phyloP scores from a whole-genome alignment of 2,113 vertebrate genomes.

The Paramormyrops kingsleyae region DNA sequence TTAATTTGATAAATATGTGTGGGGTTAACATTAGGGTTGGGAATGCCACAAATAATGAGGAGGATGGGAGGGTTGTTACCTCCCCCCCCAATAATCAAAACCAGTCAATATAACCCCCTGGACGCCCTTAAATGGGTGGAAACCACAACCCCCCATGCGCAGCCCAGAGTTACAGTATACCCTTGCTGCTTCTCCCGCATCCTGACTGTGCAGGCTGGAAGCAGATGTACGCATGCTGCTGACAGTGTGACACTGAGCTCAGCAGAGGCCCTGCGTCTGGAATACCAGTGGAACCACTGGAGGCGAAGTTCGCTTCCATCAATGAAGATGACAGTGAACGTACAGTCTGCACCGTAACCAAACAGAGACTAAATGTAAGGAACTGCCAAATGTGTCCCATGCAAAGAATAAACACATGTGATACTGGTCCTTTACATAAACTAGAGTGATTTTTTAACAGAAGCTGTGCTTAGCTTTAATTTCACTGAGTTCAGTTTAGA shows the following conservation, averaged over 20 bases:
- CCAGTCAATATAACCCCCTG: neutral
- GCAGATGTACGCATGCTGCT: conserved; percentile 34
- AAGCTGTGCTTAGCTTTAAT: neutral
- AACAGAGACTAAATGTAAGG: neutral
- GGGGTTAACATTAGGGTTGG: neutral
- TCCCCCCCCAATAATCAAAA: neutral
- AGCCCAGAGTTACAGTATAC: conserved; percentile 9
- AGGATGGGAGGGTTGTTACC: neutral
- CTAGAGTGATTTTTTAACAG: neutral
- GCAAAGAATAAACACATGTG: neutral
- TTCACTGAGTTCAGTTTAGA: neutral
- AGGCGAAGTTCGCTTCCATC: neutral
- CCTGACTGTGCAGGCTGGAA: conserved; percentile 24
- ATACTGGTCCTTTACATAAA: neutral
- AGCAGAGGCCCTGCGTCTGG: neutral
- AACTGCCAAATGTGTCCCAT: neutral
- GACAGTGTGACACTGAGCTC: conserved; percentile 26
- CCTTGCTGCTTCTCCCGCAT: conserved; percentile 28
- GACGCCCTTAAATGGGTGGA: neutral
- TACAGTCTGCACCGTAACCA: neutral
- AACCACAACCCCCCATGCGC: neutral
- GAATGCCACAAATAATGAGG: neutral
- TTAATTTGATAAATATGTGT: neutral
- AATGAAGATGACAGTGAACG: neutral
- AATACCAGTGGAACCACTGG: neutral